These are phyloP conservation scores for Diorhabda sublineata DNA, from an alignment of 1,140 invertebrate species.

Conservation along the genomic window DNA sequence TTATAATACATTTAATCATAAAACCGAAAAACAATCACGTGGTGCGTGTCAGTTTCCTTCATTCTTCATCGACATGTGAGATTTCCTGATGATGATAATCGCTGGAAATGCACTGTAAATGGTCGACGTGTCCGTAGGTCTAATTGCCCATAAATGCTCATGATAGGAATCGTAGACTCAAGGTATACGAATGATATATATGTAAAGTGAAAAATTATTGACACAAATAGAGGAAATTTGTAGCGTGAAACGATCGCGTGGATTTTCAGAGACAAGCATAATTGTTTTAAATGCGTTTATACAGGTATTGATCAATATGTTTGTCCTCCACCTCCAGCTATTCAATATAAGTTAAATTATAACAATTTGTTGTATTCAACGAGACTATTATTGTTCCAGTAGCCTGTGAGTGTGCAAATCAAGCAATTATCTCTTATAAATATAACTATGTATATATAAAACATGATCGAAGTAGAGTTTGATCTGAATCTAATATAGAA, in stretches of 20 bases:
- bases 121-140: neutral
- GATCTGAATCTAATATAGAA: no score
- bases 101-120: constrained; percentile 8
- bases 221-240: neutral
- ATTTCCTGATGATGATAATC: neutral
- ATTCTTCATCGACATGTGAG: constrained; percentile 2
- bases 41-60: constrained; percentile 10
- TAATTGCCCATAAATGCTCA: constrained; percentile 8
- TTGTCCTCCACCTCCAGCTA: no score
- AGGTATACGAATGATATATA: constrained; percentile 5
- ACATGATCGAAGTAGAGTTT: no score
- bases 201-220: constrained; percentile 9
- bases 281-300: neutral
- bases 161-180: constrained; percentile 5
- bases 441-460: no score
- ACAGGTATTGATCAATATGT: no score
- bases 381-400: no score
- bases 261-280: neutral
- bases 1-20: neutral
- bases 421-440: no score
- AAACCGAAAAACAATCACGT: constrained; percentile 7
- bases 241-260: neutral
- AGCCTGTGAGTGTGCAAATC: no score
- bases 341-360: no score
- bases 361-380: no score